Evolutionary conservation across 2,888 invertebrate genomes (phyloP).

Genomic region (Drosophila niveifrons): DNA sequence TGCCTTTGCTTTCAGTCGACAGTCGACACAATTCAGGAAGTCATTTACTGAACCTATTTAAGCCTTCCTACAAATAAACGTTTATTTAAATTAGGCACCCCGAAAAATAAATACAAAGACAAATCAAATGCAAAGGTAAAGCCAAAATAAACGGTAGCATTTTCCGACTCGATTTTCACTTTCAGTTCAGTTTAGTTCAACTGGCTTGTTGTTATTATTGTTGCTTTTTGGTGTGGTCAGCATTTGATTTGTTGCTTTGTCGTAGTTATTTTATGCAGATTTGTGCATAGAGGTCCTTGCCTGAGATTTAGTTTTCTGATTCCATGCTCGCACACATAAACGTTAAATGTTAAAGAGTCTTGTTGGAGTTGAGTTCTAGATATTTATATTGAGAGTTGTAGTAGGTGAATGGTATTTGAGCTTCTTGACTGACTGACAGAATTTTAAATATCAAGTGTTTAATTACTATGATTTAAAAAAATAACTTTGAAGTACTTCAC

Average conservation of each 20-base stretch:
- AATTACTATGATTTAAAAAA: too few relatives aligned
- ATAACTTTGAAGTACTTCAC: too few relatives aligned
- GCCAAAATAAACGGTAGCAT: slow-evolving; percentile 64
- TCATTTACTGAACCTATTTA: slow-evolving; percentile 75
- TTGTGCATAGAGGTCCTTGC: slow-evolving; percentile 26
- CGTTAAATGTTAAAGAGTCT: neutral
- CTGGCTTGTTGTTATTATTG: slow-evolving; percentile 6
- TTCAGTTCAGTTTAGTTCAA: slow-evolving; percentile 57
- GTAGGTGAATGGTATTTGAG: too few relatives aligned
- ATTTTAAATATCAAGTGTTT: too few relatives aligned
- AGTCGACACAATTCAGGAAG: slow-evolving; percentile 71
- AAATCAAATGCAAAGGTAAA: slow-evolving; percentile 24
- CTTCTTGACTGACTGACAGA: too few relatives aligned
- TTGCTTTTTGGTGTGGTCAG: slow-evolving; percentile 46
- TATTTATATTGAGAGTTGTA: too few relatives aligned
- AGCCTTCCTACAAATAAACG: slow-evolving; percentile 78
- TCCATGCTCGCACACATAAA: neutral
- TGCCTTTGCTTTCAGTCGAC: neutral
- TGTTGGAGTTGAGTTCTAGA: neutral
- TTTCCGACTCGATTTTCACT: slow-evolving; percentile 69
- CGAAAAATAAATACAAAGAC: slow-evolving; percentile 56
- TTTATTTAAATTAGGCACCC: slow-evolving; percentile 75
- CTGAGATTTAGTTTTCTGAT: slow-evolving; percentile 32
- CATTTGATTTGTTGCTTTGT: slow-evolving; percentile 14
- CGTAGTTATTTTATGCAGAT: slow-evolving; percentile 70